Conservation (phyloP, 2,797 vertebrate genomes). For the Lepus oiostolus region DNA sequence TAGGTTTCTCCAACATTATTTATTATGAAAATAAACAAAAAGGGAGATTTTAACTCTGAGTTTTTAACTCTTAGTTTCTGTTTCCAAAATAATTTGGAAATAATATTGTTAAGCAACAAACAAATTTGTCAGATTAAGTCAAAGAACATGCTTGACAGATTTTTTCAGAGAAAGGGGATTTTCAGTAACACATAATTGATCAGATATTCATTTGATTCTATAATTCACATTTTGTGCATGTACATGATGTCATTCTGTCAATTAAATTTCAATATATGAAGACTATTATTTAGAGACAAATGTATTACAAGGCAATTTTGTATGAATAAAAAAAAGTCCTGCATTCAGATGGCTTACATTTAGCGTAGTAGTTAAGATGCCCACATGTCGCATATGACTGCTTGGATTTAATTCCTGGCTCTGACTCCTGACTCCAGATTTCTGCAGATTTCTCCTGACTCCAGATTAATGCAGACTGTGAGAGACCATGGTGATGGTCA, state of each 20-base stretch:
- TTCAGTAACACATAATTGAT: not conserved
- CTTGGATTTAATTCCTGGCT: no score
- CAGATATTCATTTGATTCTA: not conserved
- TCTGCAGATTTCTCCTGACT: no score
- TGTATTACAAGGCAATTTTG: not conserved
- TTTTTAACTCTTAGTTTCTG: not conserved
- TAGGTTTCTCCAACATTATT: not conserved
- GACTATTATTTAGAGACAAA: not conserved
- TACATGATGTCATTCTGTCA: not conserved
- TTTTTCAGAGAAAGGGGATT: not conserved
- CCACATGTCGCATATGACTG: no score
- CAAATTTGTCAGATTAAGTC: not conserved
- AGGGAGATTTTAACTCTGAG: not conserved
- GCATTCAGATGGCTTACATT: not conserved
- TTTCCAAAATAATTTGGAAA: constrained; percentile 11
- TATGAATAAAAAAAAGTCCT: not conserved
- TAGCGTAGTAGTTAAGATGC: no score
- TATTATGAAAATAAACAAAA: not conserved
- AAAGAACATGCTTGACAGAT: not conserved
- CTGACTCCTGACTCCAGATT: no score
- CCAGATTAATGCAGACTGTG: no score
- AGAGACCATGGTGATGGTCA: no score
- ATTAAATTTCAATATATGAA: not conserved
- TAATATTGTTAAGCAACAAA: not conserved
- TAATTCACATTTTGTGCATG: not conserved